Percentiles rank a stretch among this genome's conserved stretches.
Evolutionary conservation across 1,140 invertebrate genomes (phyloP).

Genomic region (Cydia pomonella): DNA sequence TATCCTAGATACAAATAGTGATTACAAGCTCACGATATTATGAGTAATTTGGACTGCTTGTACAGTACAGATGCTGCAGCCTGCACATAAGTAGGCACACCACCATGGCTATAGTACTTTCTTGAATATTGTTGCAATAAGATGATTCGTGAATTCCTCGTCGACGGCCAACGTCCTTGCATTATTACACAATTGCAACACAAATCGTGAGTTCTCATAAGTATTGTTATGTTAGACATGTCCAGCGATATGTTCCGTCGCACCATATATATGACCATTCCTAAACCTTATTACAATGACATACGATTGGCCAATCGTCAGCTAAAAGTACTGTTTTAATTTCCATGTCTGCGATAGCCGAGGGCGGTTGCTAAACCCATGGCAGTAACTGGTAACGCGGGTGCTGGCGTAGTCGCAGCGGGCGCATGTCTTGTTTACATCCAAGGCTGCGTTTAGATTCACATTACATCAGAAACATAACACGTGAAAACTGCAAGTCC

Average conservation of each 20-base stretch:
- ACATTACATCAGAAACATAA: background rate
- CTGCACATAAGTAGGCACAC: no score
- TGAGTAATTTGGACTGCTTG: no score
- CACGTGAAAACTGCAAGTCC: background rate
- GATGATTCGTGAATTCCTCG: background rate
- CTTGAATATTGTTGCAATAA: background rate
- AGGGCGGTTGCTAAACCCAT: background rate
- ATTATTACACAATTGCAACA: background rate
- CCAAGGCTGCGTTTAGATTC: background rate
- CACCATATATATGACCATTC: background rate
- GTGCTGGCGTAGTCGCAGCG: background rate
- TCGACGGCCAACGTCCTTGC: background rate
- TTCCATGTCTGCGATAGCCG: background rate
- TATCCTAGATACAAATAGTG: no score
- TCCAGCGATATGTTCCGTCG: background rate
- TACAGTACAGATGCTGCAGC: no score
- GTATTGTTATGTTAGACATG: slow-evolving; percentile 2
- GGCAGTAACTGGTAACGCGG: background rate
- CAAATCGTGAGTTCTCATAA: slow-evolving; percentile 6
- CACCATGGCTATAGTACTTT: no score
- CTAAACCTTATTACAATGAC: no score
- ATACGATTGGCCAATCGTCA: no score
- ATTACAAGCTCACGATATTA: no score
- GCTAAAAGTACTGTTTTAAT: no score
- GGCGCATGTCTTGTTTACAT: background rate